Evolutionary conservation across 2,888 invertebrate species (phyloP).

Genomic region (Cheilosia pagana): DNA sequence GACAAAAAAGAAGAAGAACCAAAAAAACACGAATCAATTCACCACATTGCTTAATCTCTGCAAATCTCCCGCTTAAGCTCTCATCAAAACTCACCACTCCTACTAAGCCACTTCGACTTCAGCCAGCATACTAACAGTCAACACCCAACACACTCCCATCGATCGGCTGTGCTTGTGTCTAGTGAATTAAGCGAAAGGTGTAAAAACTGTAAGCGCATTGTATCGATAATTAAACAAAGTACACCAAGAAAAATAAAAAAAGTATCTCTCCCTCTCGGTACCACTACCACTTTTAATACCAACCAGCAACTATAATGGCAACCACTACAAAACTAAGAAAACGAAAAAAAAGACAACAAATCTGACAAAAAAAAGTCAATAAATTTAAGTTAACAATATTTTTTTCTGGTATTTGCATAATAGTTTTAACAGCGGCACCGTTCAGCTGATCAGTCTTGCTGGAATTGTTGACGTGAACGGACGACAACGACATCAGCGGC

Average conservation of each 20-base stretch:
- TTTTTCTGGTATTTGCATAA: conserved; percentile 72
- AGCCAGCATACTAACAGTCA: neutral
- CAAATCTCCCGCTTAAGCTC: conserved; percentile 19
- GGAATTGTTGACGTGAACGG: conserved; percentile 82
- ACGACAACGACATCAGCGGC: conserved; percentile 54
- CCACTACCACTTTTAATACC: conserved; percentile 5
- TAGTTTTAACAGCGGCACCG: conserved; percentile 80
- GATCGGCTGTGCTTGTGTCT: conserved; percentile 5
- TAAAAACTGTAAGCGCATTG: conserved; percentile 61
- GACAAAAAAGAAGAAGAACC: too few relatives aligned
- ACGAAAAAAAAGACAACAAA: neutral
- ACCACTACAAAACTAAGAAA: conserved; percentile 14
- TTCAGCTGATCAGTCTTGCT: conserved; percentile 81
- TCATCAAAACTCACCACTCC: conserved; percentile 49
- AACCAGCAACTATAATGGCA: neutral
- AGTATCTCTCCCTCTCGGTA: conserved; percentile 17
- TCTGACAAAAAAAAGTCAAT: conserved; percentile 56
- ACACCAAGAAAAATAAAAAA: neutral
- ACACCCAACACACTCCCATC: conserved; percentile 23
- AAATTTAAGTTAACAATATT: conserved; percentile 72
- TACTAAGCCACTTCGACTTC: neutral
- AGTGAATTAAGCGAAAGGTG: conserved; percentile 50
- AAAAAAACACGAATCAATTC: conserved; percentile 5
- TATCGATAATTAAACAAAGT: conserved; percentile 30
- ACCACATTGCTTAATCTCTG: conserved; percentile 36